Percentiles rank a stretch among this genome's conserved stretches.
These are phyloP conservation scores for Balanococcus diminutus DNA, from an alignment of 2,888 invertebrate species.

Conservation along the genomic window DNA sequence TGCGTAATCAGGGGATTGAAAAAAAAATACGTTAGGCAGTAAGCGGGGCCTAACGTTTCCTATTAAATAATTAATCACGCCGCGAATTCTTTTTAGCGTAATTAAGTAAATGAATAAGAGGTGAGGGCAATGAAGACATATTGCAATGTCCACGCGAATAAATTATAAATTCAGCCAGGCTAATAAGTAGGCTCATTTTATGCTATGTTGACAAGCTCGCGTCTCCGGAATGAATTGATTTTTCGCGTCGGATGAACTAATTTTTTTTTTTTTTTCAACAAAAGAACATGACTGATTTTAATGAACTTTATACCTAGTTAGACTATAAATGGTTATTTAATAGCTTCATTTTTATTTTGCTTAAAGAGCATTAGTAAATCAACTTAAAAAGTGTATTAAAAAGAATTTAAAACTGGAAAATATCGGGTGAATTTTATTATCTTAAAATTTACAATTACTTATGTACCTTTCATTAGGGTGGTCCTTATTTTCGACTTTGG, in stretches of 20 bases:
- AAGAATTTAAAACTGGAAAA: no score
- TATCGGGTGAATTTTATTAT: no score
- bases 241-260: background rate
- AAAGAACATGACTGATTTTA: background rate
- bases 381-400: background rate
- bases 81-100: constrained; percentile 5
- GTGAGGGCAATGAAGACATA: background rate
- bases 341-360: constrained; percentile 8
- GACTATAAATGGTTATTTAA: constrained; percentile 20
- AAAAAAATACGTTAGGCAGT: background rate
- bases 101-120: constrained; percentile 24
- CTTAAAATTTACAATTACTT: no score
- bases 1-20: background rate
- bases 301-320: constrained; percentile 22
- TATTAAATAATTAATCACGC: constrained; percentile 15
- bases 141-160: background rate
- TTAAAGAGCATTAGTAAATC: background rate
- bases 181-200: constrained; percentile 12
- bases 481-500: no score
- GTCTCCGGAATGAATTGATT: background rate
- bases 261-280: background rate
- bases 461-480: no score
- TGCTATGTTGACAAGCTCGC: background rate
- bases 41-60: background rate
- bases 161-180: background rate